A percentile compares a stretch with the other conserved stretches of the same genome.
Conservation (phyloP, 2,888 invertebrate species). For the Troides helena region DNA sequence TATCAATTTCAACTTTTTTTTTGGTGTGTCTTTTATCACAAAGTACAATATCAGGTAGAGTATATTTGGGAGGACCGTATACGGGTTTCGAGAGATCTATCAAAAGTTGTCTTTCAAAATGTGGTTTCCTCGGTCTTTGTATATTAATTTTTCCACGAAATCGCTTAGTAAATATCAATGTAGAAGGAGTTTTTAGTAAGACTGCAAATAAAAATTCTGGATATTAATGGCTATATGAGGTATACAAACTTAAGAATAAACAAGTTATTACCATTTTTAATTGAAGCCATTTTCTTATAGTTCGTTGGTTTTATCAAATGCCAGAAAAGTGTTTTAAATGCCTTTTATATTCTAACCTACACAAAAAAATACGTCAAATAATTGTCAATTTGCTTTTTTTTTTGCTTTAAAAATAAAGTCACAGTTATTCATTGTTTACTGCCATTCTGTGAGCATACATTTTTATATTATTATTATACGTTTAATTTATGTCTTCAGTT, state of each 20-base stretch:
- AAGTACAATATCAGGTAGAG: conserved; percentile 67
- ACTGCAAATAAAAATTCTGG: conserved; percentile 51
- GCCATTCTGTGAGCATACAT: no score
- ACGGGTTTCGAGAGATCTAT: conserved; percentile 84
- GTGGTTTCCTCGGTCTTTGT: conserved; percentile 85
- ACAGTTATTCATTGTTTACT: no score
- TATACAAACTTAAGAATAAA: neutral
- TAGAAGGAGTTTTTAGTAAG: conserved; percentile 62
- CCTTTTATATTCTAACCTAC: neutral
- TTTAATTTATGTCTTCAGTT: no score
- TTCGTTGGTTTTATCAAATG: neutral
- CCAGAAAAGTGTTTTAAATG: neutral
- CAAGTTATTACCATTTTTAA: conserved; percentile 16
- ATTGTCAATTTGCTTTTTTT: neutral
- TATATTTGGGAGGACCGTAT: conserved; percentile 70
- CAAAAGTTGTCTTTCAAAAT: conserved; percentile 84
- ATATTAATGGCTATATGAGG: neutral
- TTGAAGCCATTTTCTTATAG: conserved; percentile 9
- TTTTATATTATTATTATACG: no score
- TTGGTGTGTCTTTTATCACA: conserved; percentile 69
- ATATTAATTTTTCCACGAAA: conserved; percentile 89
- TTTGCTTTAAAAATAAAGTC: no score
- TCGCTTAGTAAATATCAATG: conserved; percentile 81
- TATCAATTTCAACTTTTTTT: conserved; percentile 66
- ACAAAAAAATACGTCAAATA: neutral